Percentiles rank a stretch among this genome's conserved stretches.
phyloP scores from a whole-genome alignment of 1,140 invertebrate genomes.

The Samia ricini region DNA sequence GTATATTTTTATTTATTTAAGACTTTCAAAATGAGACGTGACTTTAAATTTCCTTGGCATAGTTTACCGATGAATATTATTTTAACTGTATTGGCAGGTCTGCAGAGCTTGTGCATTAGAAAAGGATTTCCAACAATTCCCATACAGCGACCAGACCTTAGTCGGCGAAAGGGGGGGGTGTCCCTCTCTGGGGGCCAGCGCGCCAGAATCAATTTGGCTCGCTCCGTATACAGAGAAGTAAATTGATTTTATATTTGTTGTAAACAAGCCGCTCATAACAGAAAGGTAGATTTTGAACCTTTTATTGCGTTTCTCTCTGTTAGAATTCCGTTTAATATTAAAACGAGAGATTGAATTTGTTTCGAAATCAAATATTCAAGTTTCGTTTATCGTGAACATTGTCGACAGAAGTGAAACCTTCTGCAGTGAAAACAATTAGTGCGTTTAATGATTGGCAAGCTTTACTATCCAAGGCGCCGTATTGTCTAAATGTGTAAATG shows the following conservation, averaged over 20 bases:
- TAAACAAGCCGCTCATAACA: conserved; percentile 27
- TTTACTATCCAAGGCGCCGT: neutral
- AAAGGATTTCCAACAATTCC: conserved; percentile 88
- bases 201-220: conserved; percentile 90
- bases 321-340: neutral
- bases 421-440: neutral
- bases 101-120: conserved; percentile 83
- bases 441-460: neutral
- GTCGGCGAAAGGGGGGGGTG: conserved; percentile 90
- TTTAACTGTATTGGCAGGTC: conserved; percentile 64
- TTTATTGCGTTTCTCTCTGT: neutral
- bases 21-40: neutral
- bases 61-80: neutral
- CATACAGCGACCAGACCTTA: conserved; percentile 88
- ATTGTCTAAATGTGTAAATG: neutral
- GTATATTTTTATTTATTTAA: neutral
- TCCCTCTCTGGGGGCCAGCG: conserved; percentile 92
- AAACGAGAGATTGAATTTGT: neutral
- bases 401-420: too few species aligned
- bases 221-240: conserved; percentile 84
- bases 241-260: conserved; percentile 55
- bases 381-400: too few species aligned
- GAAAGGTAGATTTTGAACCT: neutral
- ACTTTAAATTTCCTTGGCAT: neutral
- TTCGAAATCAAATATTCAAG: neutral